These are phyloP conservation scores for Syrmaticus mikado DNA, from an alignment of 2,113 vertebrate species.

Conservation along the genomic window DNA sequence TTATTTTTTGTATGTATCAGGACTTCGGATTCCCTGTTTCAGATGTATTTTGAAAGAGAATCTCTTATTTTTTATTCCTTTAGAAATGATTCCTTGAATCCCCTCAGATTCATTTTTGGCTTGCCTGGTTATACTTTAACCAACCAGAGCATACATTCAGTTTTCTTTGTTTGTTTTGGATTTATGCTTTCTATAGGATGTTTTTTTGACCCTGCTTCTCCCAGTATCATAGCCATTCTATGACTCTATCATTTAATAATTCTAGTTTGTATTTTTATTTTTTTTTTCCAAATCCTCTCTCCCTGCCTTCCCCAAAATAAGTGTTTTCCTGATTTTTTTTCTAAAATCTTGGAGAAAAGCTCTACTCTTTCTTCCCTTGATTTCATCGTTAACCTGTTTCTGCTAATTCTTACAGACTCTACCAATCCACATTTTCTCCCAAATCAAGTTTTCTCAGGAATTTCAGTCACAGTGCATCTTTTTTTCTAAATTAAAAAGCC, in stretches of 20 bases:
- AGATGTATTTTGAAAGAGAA: background rate
- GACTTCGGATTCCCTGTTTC: background rate
- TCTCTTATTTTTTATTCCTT: background rate
- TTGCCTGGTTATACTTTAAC: background rate
- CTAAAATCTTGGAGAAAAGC: background rate
- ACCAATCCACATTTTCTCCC: background rate
- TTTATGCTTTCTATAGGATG: background rate
- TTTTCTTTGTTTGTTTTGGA: slow-evolving; percentile 7
- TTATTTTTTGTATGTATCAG: background rate
- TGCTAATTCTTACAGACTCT: background rate
- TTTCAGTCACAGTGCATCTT: background rate
- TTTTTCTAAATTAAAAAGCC: background rate
- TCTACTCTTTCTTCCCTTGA: background rate
- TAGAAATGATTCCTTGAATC: background rate
- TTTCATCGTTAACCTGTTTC: background rate
- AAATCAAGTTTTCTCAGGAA: background rate
- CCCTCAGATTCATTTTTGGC: background rate
- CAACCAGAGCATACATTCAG: background rate
- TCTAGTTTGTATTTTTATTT: background rate
- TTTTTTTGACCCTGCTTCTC: background rate
- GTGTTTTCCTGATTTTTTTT: background rate
- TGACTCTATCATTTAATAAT: background rate
- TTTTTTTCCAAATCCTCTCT: background rate
- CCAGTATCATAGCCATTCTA: background rate
- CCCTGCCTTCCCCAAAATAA: background rate